Evolutionary conservation across 2,113 vertebrate genomes (phyloP), one percentile per base, ranked within the genome.

Genomic region (Willisornis vidua): DNA sequence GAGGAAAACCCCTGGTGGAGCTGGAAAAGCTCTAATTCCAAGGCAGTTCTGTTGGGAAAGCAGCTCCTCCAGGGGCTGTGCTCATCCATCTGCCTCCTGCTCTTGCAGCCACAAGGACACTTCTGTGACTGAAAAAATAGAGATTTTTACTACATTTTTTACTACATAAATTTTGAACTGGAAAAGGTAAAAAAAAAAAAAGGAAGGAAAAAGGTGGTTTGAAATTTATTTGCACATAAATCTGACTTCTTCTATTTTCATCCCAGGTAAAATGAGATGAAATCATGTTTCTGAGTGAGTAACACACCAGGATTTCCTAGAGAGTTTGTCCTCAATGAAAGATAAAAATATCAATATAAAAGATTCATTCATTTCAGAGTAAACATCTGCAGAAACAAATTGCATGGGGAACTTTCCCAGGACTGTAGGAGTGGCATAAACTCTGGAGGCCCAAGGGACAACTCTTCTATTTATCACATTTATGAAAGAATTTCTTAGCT

Each of bases 1-100:
- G 0, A 31, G 31, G n/a, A 2, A 3, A 55, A 24, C 1, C 0
- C 8, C 29, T 12, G 12, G 8, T 0, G 8, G 29, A 25, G 39
- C 16, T 63, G 63, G 2, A 14, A 8, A 20, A 24, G 31, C 1
- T 39, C 49, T 11, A 3, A 6, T 3, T 23, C 20, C 18, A 5
- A 8, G 63, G 15, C 54, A 52, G 57, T 33, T 63, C 14, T 52
- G 19, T 6, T 0, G 55, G 43, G 41, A 9, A 10, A n/a, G 39
- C 73, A 74, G 70, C 45, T 77, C 59, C 58, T 54, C n/a, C 1
- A 1, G 23, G 3, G 8, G 11, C 55, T 23, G 5, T 35, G 66
- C 33, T 33, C 14, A 0, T 10, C 9, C 41, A 1, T 37, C 46
- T 49, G 33, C 48, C 20, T 52, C 35, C 62, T 54, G 11, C 17